These are phyloP conservation scores for Diadumene lineata DNA, from an alignment of 92 coral and sea anemone species.

Conservation along the genomic window DNA sequence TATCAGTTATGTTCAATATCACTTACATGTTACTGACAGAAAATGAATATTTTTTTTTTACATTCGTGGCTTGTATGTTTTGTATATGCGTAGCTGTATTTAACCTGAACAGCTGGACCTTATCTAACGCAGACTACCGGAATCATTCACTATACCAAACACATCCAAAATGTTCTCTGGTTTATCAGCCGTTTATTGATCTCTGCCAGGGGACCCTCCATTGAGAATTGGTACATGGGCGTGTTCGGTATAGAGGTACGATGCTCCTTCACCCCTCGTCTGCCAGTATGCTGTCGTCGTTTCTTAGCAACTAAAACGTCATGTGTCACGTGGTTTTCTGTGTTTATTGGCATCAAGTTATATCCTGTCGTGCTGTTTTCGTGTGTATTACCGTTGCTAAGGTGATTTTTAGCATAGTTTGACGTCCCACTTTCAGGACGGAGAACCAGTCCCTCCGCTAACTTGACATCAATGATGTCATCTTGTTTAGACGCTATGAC, in stretches of 20 bases:
- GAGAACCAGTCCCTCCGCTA: background rate
- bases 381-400: background rate
- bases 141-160: constrained; percentile 23
- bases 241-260: background rate
- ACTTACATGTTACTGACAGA: too few species aligned
- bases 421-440: background rate
- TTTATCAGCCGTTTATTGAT: constrained; percentile 39
- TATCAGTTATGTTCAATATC: too few species aligned
- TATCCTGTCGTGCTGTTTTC: background rate
- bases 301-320: background rate
- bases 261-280: background rate
- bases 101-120: too few species aligned
- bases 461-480: background rate
- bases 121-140: too few species aligned
- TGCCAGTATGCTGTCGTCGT: background rate
- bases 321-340: constrained; percentile 1
- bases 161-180: constrained; percentile 44
- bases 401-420: background rate
- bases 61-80: too few species aligned
- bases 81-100: too few species aligned
- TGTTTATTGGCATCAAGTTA: background rate
- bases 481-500: background rate
- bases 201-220: constrained; percentile 46
- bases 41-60: too few species aligned
- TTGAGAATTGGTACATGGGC: constrained; percentile 22